A percentile compares a stretch with the other conserved stretches of the same genome.
Conservation (phyloP, 2,113 vertebrate genomes). For the Varanus komodoensis region DNA sequence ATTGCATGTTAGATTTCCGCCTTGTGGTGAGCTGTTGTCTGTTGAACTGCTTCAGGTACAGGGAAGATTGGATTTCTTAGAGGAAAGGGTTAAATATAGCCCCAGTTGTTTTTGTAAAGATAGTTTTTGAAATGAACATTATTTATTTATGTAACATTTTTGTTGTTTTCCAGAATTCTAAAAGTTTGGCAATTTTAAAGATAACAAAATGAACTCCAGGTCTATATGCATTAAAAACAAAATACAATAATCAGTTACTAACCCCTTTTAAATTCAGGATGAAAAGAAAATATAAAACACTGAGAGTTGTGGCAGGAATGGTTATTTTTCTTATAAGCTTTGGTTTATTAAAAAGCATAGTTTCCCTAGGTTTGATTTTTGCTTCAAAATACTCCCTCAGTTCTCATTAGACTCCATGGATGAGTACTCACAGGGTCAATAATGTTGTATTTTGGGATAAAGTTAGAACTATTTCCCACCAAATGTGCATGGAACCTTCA, state of each 20-base stretch:
- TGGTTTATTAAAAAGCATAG: not conserved
- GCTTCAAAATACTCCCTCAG: not conserved
- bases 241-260: not conserved
- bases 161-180: not conserved
- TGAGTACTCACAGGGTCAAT: not conserved
- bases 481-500: not conserved
- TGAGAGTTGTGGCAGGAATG: not conserved
- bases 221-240: not conserved
- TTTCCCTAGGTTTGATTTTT: not conserved
- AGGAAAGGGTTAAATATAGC: not conserved
- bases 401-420: not conserved
- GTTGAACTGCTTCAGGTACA: not conserved
- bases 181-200: not conserved
- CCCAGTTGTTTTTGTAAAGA: not conserved
- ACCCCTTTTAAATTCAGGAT: not conserved
- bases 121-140: not conserved
- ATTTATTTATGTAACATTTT: not conserved
- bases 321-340: not conserved
- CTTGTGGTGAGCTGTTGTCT: not conserved
- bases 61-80: not conserved
- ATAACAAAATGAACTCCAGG: not conserved
- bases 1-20: constrained; percentile 19
- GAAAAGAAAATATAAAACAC: not conserved
- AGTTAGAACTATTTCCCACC: not conserved
- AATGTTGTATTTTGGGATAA: not conserved